Evolutionary conservation across 2,797 vertebrate species (phyloP), one percentile per base, ranked within the genome.

Genomic region (Melanotaenia pygmaea): DNA sequence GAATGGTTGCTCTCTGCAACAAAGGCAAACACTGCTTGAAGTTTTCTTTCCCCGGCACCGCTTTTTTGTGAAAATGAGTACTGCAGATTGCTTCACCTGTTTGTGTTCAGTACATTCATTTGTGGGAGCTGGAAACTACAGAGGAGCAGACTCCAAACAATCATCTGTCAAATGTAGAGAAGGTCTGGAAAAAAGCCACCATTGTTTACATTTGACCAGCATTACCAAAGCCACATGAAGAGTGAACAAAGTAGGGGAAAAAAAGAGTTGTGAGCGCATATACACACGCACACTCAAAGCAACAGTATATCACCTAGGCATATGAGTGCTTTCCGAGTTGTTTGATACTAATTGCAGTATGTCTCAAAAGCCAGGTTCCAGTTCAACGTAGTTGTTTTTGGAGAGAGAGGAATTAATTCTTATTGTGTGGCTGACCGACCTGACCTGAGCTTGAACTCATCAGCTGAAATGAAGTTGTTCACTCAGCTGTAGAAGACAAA

Each of bases 401-500:
- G 94, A 95, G 92, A 94, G 70, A 92, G 93, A 96, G 95, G 94
- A 97, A 97, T 98, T 95, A 96, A 97, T 98, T 96, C 93, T 93
- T 94, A 95, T 96, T 91, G 85, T 82, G 78, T 67, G 81, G 81
- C 86, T 86, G 95, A 96, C 96, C 93, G 93, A 95, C 95, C 95
- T 98, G 98, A 99, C 97, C 98, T 89, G 90, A 85, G 92, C 89
- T 93, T 98, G 97, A 99, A 98, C 97, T 99, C 97, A 97, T 99
- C 97, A 97, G 95, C 93, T 89, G 95, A 96, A 99, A 99, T 99
- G 96, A 98, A 98, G 95, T 97, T 99, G 97, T 94, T 98, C 97
- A 98, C 91, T 96, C 96, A 96, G 94, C 96, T 98, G 97, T 94
- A 96, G 96, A 99, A 98, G 97, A 99, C 96, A 96, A 96, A 98